Base-by-base conservation (phyloP, 2,888 invertebrate species). In the Drosophila fungiperda region DNA sequence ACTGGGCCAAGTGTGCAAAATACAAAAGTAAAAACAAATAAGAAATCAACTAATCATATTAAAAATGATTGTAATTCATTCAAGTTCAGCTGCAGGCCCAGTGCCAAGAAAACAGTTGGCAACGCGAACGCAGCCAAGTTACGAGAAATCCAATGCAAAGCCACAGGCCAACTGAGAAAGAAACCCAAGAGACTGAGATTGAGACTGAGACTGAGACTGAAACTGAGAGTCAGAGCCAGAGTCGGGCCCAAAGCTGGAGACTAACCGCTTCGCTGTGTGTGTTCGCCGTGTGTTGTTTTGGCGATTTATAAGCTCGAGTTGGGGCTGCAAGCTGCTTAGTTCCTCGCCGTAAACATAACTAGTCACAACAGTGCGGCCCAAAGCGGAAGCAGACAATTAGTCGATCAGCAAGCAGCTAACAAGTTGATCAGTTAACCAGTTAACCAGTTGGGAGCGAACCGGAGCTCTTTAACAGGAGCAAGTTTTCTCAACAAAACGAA, bases 301-400 rank as follows among this genome's bases (percentile, higher is more conserved):
- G 38, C 60, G 67, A 75, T 78, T 83, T 91, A 91, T 82, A 91
- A 91, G 86, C 84, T 68, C 75, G 82, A 74, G 82, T 63, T 80
- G 83, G 79, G 78, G 80, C 90, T 85, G 80, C 81, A 84, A 82
- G 76, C 89, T 87, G 92, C 91, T 91, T 91, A 91, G 91, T 91
- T 91, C 91, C 91, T 91, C 91, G 89, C 90, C 85, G 90, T 87
- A 91, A 91, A 91, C 90, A 90, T 86, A 90, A 88, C 92, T 91
- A 91, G 91, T 91, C 91, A 86, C 89, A 83, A 86, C 81, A 79
- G 59, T 65, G 73, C 71, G 70, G 68, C 60, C 23, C 54, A 50
- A 65, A 84, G 73, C 79, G 81, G 77, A 82, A 77, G 68, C 74
- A 70, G 71, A 35, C 58, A 63, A 64, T 52, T 59, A 74, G 73